Evolutionary conservation across 2,888 invertebrate species (phyloP), one percentile per base, ranked within the genome.

Genomic region (Dasypogon diadema): DNA sequence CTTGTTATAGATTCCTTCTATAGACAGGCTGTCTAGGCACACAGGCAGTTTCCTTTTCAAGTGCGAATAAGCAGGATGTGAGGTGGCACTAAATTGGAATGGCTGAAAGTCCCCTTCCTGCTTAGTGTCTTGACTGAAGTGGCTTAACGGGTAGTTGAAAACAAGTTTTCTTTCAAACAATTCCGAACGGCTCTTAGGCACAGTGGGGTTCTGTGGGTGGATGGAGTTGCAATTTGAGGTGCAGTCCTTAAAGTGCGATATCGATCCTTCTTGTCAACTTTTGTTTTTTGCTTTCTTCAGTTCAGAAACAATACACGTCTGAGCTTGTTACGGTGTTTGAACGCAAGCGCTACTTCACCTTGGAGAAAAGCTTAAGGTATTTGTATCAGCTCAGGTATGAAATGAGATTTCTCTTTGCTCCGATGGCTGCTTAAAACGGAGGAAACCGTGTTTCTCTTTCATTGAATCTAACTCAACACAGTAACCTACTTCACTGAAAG

Each of bases 21-120:
- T 24, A 51, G 70, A 70, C 70, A 70, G 26, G 24, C 22, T 70
- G 70, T 70, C 70, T 70, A 70, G 70, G 24, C 14, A 5, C 34
- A 30, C 2, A 21, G 30, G 68, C 30, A 24, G 14, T 18, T 14
- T 14, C 30, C 51, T 18, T 37, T 22, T 70, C 48, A 54, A 48
- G 70, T 54, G 54, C 26, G 70, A 51, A 42, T 48, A 46, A 70
- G 34, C 12, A 54, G 34, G 70, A 70, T 34, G 16, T 21, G 30
- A 54, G 24, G 30, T 37, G 42, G 42, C 46, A 12, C 65, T 48
- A 65, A 65, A 42, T 65, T 65, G 46, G 54, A 54, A 30, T n/a
- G 16, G 34, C 14, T 8, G 51, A 3, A 12, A 70, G 51, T 51
- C 30, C 16, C 26, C 70, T 54, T 70, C 26, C 68, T 68, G 18